These are phyloP conservation scores for Autographa gamma DNA, from an alignment of 2,888 invertebrate species.

Conservation along the genomic window DNA sequence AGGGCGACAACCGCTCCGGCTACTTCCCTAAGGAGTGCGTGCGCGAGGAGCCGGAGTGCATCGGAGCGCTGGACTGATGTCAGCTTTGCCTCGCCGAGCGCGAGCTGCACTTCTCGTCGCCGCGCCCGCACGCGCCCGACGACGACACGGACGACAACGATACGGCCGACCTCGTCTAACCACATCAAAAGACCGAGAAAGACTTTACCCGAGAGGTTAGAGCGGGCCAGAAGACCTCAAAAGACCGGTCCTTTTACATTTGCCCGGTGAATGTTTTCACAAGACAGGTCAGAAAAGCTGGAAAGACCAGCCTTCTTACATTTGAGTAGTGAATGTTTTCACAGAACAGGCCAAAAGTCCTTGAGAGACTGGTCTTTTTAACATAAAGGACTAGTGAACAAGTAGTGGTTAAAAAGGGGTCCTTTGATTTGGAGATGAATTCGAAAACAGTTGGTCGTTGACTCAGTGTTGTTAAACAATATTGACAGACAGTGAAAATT, in stretches of 20 bases:
- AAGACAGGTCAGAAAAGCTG: too few relatives aligned
- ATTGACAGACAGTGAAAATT: neutral
- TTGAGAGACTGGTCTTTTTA: neutral
- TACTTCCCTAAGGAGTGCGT: conserved; percentile 95
- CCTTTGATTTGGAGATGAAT: too few relatives aligned
- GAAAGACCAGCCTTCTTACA: too few relatives aligned
- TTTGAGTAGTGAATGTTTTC: too few relatives aligned
- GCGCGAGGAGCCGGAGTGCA: conserved; percentile 89
- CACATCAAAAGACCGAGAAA: neutral
- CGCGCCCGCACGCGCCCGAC: conserved; percentile 42
- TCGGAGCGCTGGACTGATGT: conserved; percentile 87
- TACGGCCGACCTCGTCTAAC: conserved; percentile 61
- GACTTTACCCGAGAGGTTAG: neutral
- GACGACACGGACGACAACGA: conserved; percentile 49
- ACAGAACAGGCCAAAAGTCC: too few relatives aligned
- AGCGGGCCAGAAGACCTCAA: neutral
- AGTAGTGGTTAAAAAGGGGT: neutral
- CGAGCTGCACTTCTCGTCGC: conserved; percentile 72
- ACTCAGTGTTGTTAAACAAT: neutral
- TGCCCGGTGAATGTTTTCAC: too few relatives aligned
- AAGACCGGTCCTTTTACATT: neutral
- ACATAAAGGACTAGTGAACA: neutral
- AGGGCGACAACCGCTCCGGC: conserved; percentile 89
- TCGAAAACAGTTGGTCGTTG: too few relatives aligned
- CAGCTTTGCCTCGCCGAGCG: conserved; percentile 84